Base-by-base conservation (phyloP, 2,797 vertebrate species). In the Ara ararauna region DNA sequence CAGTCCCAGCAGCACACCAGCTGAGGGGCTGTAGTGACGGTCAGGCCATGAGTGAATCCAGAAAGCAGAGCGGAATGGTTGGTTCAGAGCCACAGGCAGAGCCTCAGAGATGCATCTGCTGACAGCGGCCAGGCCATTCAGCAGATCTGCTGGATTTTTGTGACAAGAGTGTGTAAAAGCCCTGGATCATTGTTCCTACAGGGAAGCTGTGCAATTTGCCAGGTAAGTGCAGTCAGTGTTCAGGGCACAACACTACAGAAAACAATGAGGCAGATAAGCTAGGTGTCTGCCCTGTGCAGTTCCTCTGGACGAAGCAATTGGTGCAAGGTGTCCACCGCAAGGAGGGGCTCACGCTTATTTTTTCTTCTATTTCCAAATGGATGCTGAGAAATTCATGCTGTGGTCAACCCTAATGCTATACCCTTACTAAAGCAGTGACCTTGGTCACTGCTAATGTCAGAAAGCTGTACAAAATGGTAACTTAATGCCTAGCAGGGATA, bases 41-140 rank as follows among this genome's bases (percentile, higher is more conserved):
- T 51, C 29, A 40, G 22, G 15, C 58, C 64, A 21, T 4, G 21
- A 68, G 38, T 11, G 34, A 66, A 36, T 19, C 34, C 13, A 27
- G 53, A 26, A 11, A 36, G 14, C 24, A 1, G 21, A 66, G 60
- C 19, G n/a, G 50, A 27, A 36, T 0, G 0, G 10, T 13, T 16
- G 4, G 3, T 42, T 50, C 56, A 58, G 42, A 85, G 47, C 30
- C 4, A 0, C 34, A 13, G 7, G 16, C 27, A 36, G 40, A 77
- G 30, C 45, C 32, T 34, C 0, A 0, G 51, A 3, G 34, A 24
- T 64, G 53, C 38, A 10, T 50, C 66, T 58, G 32, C 58, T 65
- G 53, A 8, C 45, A 48, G 71, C 30, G 66, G 50, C 56, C 72
- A 40, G 13, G 12, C 12, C 29, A 32, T 22, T 16, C 47, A 40